Conservation (phyloP, 2,888 invertebrate species). For the Saturnia japonica region DNA sequence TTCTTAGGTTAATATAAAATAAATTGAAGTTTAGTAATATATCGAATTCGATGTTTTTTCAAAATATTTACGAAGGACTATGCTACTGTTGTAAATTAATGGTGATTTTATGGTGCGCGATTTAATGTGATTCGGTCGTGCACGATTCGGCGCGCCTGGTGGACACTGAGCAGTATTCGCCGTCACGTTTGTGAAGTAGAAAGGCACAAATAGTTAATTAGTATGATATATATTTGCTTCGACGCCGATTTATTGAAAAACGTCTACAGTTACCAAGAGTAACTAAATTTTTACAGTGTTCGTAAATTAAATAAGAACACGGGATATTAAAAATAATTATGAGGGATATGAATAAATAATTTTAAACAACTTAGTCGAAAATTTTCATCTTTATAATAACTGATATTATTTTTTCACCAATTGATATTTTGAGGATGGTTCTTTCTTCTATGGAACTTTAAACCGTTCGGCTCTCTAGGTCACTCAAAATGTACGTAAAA, state of each 20-base stretch:
- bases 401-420: not conserved
- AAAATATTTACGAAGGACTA: not conserved
- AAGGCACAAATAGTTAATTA: slow-evolving; percentile 4
- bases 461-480: too few relatives aligned
- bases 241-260: not conserved
- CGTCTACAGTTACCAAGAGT: not conserved
- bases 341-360: not conserved
- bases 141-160: not conserved
- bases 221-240: not conserved
- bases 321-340: not conserved
- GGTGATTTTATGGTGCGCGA: not conserved
- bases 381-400: not conserved
- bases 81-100: not conserved
- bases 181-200: not conserved
- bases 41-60: not conserved
- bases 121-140: not conserved
- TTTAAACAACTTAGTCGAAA: not conserved
- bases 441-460: not conserved
- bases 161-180: not conserved
- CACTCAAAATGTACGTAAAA: too few relatives aligned
- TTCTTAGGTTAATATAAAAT: not conserved
- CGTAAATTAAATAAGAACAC: not conserved
- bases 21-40: not conserved
- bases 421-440: not conserved
- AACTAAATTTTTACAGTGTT: not conserved